phyloP scores from a whole-genome alignment of 2,888 invertebrate species.

The Thymelicus lineola region DNA sequence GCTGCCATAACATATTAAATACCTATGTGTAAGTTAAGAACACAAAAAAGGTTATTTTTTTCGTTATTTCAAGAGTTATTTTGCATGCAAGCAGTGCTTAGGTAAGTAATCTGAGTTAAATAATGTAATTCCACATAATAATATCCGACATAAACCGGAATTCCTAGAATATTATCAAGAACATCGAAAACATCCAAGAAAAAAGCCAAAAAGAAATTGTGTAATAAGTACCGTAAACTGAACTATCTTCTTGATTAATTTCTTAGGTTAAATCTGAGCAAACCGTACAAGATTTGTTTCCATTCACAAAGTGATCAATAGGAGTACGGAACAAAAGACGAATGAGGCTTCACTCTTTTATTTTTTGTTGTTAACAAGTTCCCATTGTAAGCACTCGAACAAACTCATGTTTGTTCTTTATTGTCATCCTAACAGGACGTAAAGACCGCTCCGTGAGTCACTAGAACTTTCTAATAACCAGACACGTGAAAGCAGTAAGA shows the following conservation, averaged over 20 bases:
- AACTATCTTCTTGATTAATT: too few species aligned
- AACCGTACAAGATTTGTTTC: too few species aligned
- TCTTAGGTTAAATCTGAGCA: too few species aligned
- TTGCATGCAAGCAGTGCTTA: neutral
- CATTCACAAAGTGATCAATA: neutral
- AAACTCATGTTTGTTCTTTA: constrained; percentile 31
- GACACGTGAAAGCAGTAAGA: constrained; percentile 73
- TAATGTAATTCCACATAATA: too few species aligned
- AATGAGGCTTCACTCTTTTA: constrained; percentile 5
- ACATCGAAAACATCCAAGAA: too few species aligned
- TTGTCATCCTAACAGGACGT: constrained; percentile 43
- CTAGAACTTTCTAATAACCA: constrained; percentile 72
- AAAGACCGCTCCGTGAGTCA: constrained; percentile 55
- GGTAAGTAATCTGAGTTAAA: too few species aligned
- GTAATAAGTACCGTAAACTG: too few species aligned
- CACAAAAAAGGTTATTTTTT: neutral
- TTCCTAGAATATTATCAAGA: too few species aligned
- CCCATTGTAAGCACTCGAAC: neutral
- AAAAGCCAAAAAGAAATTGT: too few species aligned
- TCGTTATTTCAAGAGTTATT: neutral
- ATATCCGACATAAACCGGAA: too few species aligned
- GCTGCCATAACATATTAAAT: neutral
- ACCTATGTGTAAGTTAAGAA: neutral
- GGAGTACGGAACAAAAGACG: neutral
- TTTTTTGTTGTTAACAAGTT: constrained; percentile 5